Base-by-base conservation (phyloP, 2,113 vertebrate species). In the Ophiodon elongatus region DNA sequence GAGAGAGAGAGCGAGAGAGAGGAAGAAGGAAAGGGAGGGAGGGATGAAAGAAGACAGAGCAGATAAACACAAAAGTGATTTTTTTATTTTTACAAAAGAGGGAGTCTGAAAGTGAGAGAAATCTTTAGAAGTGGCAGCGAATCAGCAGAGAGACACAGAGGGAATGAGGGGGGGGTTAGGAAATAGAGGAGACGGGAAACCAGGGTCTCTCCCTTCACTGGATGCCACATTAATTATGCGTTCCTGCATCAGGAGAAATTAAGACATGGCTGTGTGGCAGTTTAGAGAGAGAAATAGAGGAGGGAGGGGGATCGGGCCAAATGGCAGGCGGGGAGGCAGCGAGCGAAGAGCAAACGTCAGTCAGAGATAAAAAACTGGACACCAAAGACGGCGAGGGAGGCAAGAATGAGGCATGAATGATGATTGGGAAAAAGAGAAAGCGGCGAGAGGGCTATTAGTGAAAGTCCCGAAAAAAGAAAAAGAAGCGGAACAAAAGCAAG, bases 161-260 rank as follows among this genome's bases (percentile, higher is more conserved):
- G 21, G 59, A 70, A 39, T 57, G 80, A 47, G 62, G 33, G 71
- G 27, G 67, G n/a, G 27, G 52, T 79, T n/a, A n/a, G n/a, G n/a
- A 84, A 84, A 88, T 69, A 82, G 39, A 80, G 72, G 57, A 79
- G 85, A 71, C 39, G 64, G 75, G 67, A 23, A 87, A 88, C 54
- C 64, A 57, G 80, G 79, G 77, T 80, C 69, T 80, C 77, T 80
- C 63, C 75, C 54, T 73, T 82, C 64, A 31, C 69, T 86, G 79
- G 69, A 69, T 83, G 90, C 84, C 68, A 84, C 64, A 87, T 91
- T 92, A 89, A 91, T 90, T 90, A 91, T 91, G 83, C 27, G 50
- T 39, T 67, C 83, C 81, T 80, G 84, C 83, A 80, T 87, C 73
- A 85, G 77, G 80, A 88, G 74, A 91, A 93, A 92, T 89, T 88